phyloP scores from a whole-genome alignment of 2,113 vertebrate genomes.

The Coptodon rendalli region DNA sequence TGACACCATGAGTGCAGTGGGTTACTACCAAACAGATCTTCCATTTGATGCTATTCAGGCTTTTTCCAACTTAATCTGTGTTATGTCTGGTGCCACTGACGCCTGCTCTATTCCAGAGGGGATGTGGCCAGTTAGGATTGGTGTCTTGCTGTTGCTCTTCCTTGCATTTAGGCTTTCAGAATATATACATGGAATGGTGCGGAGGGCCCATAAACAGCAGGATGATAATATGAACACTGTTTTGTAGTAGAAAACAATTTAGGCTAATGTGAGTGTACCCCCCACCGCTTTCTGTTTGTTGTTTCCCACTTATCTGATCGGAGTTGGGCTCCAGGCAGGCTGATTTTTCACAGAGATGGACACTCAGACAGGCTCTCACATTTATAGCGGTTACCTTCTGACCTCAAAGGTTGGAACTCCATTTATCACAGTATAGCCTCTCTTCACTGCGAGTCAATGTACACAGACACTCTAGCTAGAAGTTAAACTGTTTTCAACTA shows the following conservation, averaged over 20 bases:
- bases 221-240: background rate
- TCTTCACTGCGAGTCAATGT: background rate
- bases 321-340: background rate
- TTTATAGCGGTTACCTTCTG: constrained; percentile 5
- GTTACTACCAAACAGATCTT: background rate
- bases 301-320: background rate
- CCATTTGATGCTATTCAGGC: background rate
- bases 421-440: background rate
- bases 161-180: background rate
- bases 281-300: background rate
- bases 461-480: background rate
- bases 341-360: background rate
- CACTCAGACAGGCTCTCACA: background rate
- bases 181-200: background rate
- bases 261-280: background rate
- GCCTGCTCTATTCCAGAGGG: background rate
- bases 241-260: background rate
- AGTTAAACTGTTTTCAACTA: background rate
- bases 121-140: background rate
- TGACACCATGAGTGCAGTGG: background rate
- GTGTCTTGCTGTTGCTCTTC: background rate
- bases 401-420: background rate
- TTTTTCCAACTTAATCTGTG: background rate
- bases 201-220: background rate
- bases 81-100: background rate